Base-by-base conservation (phyloP, 1,140 invertebrate species). In the Zaprionus nigranus region DNA sequence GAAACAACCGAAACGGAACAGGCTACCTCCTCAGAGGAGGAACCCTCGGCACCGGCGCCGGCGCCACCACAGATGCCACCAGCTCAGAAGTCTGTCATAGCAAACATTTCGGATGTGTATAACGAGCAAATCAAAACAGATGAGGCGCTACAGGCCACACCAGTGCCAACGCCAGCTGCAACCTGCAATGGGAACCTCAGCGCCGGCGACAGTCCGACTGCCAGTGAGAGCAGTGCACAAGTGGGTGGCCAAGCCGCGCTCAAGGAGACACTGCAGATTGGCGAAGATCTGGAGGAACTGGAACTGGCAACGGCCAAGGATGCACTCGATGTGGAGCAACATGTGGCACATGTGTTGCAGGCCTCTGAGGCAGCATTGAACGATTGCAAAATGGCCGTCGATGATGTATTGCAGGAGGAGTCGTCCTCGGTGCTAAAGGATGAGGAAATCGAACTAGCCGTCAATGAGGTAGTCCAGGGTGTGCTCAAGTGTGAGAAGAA, bases 281-380 rank as follows among this genome's bases (percentile, higher is more conserved):
- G 81, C 43, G 88, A 91, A 5, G 77, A 93, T 24, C 82, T 86
- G 5, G 92, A 94, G 70, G 94, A 95, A 75, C 92, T 94, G 26
- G 93, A 93, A 30, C 28, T 92, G 43, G 91, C 79, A 43, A 90
- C 78, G 0, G 79, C 73, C 62, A 91, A 92, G 76, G 76, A 87
- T 62, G 65, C 81, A 3, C 62, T 82, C 17, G 86, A 91, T 66
- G 94, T 94, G 9, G 93, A 94, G 74, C 94, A 95, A 53, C 94
- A 95, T 75, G 94, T 95, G 66, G 93, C 94, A 63, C 94, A 95
- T 64, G 95, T 94, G 62, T 83, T 95, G 9, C 92, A 94, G 20
- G 94, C 94, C 71, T 95, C 93, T 11, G 95, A 95, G 61, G 94
- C 94, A 76, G 92, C 94, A 4, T 68, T 95, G 13, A 92, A 93